A percentile compares a stretch with the other conserved stretches of the same genome.
phyloP scores from a whole-genome alignment of 2,888 invertebrate species.

The Troilus luridus region DNA sequence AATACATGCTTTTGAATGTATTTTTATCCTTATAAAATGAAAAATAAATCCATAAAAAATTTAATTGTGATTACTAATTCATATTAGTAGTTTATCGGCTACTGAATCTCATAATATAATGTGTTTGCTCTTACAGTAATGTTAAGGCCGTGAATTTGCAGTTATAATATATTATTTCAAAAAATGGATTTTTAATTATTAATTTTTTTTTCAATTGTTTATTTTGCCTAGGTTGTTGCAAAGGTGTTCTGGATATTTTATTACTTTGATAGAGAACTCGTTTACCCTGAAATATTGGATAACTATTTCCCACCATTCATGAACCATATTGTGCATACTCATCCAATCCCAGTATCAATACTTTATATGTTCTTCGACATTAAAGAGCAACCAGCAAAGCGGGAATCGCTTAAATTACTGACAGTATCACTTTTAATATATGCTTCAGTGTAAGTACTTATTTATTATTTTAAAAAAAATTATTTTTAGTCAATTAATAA shows the following conservation, averaged over 20 bases:
- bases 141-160: neutral
- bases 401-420: neutral
- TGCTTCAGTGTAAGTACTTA: neutral
- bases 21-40: too few species aligned
- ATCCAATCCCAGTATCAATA: neutral
- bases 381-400: neutral
- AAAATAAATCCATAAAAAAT: too few species aligned
- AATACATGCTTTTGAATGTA: too few species aligned
- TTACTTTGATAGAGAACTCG: conserved; percentile 73
- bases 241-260: conserved; percentile 73
- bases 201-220: neutral
- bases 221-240: conserved; percentile 70
- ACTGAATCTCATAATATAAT: neutral
- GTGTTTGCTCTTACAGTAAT: neutral
- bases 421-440: neutral
- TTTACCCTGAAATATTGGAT: conserved; percentile 73
- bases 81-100: neutral
- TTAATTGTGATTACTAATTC: too few species aligned
- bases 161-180: neutral
- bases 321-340: neutral
- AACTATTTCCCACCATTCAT: conserved; percentile 58
- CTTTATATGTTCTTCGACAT: conserved; percentile 21
- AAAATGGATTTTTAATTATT: neutral
- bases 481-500: neutral
- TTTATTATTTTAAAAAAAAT: neutral